A percentile compares a stretch with the other conserved stretches of the same genome.
Conservation (phyloP, 2,888 invertebrate species). For the Torymus tubicola region DNA sequence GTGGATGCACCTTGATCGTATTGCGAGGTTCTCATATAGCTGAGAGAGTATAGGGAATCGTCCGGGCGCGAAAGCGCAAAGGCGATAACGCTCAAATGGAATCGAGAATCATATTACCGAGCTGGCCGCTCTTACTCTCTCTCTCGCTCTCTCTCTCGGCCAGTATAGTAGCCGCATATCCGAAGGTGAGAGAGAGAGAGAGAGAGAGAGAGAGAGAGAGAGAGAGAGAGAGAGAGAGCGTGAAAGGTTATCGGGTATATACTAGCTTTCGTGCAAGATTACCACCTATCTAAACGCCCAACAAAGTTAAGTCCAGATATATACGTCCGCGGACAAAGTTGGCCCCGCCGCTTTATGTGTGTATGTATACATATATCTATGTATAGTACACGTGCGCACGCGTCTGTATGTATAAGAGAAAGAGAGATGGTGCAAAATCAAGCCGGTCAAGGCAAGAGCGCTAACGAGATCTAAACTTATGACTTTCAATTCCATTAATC, state of each 20-base stretch:
- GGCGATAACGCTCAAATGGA: constrained; percentile 46
- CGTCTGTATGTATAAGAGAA: too few relatives aligned
- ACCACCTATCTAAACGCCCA: constrained; percentile 27
- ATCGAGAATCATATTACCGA: constrained; percentile 57
- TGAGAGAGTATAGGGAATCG: too few relatives aligned
- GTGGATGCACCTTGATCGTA: too few relatives aligned
- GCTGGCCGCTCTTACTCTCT: too few relatives aligned
- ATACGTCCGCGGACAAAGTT: background rate
- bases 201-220: too few relatives aligned
- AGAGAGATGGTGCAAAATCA: constrained; percentile 7
- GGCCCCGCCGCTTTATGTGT: background rate
- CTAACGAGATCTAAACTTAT: constrained; percentile 31
- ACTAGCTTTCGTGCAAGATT: constrained; percentile 30
- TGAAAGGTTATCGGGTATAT: constrained; percentile 22
- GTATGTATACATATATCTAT: background rate
- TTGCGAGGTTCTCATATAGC: too few relatives aligned
- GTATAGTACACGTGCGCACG: too few relatives aligned
- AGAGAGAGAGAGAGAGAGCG: too few relatives aligned
- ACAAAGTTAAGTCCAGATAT: constrained; percentile 33
- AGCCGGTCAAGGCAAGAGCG: constrained; percentile 6
- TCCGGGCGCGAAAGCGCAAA: constrained; percentile 7
- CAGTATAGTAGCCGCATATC: too few relatives aligned
- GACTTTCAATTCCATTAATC: constrained; percentile 7
- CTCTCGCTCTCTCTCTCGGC: too few relatives aligned
- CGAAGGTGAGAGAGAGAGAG: too few relatives aligned